Evolutionary conservation across 2,888 invertebrate species (phyloP), one percentile per base, ranked within the genome.

Genomic region (Unio delphinus): DNA sequence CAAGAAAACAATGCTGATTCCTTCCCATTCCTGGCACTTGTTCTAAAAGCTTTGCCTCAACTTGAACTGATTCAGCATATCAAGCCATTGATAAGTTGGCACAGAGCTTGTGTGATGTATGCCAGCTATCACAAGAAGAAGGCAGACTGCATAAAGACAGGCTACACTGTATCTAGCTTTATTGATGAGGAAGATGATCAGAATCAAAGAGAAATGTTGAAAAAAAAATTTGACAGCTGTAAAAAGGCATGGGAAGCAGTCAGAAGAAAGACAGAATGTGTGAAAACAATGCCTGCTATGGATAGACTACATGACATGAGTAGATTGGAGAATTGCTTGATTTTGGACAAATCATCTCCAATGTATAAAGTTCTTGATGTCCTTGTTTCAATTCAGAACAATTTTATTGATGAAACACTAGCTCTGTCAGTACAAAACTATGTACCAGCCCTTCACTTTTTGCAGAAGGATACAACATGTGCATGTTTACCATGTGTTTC

Each of bases 11-110:
- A 28, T 17, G 11, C 17, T 55, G 30, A 57, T 26, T 23, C 61
- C 20, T 71, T 65, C 55, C 67, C 72, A 11, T 72, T 78, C 34
- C 61, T 80, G 20, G n/a, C 34, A 3, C 55, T 68, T 3, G 68
- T 74, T 23, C 28, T 78, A 15, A 23, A 62, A 7, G 59, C 61
- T 18, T 54, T 56, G 28, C 30, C 67, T 17, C 45, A 61, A 15
- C 68, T 81, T 17, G 1, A 28, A 17, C 34, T 77, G 4, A 74
- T 73, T 62, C 61, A 70, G 26, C 68, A 74, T 34, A 69, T 81
- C 4, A 59, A 66, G 8, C 55, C 64, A 6, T 71, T 81, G 18
- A 34, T 81, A 8, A 74, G 70, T n/a, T 81, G 80, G 80, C 79
- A 81, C 58, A 34, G 74, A 56, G 26, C 72, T 28, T 69, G 69